Conservation (phyloP, 2,113 vertebrate species). For the Camelus bactrianus region DNA sequence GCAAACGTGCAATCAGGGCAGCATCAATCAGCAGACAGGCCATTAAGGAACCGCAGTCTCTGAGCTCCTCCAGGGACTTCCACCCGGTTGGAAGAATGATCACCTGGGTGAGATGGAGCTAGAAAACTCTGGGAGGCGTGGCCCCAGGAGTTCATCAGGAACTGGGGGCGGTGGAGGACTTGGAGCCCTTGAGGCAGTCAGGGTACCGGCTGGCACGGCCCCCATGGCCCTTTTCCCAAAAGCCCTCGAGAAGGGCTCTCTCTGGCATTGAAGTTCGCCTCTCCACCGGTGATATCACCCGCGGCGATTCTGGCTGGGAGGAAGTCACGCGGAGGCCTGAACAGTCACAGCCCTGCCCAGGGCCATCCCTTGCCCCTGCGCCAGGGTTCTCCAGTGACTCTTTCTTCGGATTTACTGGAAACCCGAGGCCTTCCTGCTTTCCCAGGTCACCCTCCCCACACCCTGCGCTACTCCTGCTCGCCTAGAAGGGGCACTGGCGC, state of each 20-base stretch:
- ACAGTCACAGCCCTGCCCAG: constrained; percentile 65
- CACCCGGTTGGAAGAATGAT: neutral
- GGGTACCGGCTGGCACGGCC: fast-evolving
- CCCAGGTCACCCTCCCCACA: neutral
- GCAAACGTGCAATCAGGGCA: fast-evolving
- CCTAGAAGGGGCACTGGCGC: neutral
- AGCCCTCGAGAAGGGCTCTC: neutral
- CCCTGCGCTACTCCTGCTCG: neutral
- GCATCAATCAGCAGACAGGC: fast-evolving
- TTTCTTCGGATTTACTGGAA: neutral
- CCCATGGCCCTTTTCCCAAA: too few species aligned
- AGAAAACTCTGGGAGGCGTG: neutral
- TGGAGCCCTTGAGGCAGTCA: neutral
- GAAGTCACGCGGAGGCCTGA: constrained; percentile 77
- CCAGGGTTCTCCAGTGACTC: constrained; percentile 17
- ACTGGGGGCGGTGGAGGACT: neutral
- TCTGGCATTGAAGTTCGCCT: neutral
- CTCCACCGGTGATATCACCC: constrained; percentile 75
- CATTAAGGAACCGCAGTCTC: neutral
- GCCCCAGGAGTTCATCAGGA: neutral
- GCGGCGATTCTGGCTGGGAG: constrained; percentile 72
- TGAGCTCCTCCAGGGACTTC: fast-evolving
- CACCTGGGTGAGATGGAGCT: neutral
- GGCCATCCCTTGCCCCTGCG: neutral
- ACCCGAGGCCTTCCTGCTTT: neutral